These are phyloP conservation scores for Bungarus multicinctus DNA, from an alignment of 2,113 vertebrate species.

Conservation along the genomic window DNA sequence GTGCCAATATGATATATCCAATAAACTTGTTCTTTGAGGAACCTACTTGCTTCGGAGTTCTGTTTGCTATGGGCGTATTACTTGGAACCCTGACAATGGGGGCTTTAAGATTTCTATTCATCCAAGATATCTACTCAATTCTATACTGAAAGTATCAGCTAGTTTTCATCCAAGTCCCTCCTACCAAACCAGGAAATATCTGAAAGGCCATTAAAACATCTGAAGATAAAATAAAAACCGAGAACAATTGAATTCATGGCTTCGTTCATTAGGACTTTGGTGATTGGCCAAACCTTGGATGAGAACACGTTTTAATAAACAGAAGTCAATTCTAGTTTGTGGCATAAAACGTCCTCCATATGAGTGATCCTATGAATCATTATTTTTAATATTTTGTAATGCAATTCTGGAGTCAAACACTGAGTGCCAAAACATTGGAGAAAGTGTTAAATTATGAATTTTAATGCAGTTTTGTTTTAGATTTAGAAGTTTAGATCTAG, in stretches of 20 bases:
- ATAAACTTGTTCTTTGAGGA: too few relatives aligned
- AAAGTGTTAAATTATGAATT: background rate
- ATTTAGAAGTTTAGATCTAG: background rate
- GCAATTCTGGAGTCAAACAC: background rate
- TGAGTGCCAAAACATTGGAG: background rate
- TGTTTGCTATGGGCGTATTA: too few relatives aligned
- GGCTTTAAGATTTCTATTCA: background rate
- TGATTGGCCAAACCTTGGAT: background rate
- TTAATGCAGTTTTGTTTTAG: background rate
- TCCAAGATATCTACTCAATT: background rate
- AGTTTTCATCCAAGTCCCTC: too few relatives aligned
- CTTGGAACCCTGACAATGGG: background rate
- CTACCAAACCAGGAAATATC: background rate
- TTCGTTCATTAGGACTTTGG: background rate
- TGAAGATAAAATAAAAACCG: background rate
- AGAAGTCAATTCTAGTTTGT: too few relatives aligned
- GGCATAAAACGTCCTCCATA: background rate
- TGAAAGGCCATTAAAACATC: background rate
- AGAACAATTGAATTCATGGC: background rate
- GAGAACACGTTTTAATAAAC: background rate
- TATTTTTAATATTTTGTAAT: background rate
- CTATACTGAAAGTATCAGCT: background rate
- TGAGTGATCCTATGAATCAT: background rate
- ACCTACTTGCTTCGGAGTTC: too few relatives aligned
- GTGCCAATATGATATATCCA: too few relatives aligned